Conservation (phyloP, 2,797 vertebrate genomes). For the Phrynocephalus vlangalii region DNA sequence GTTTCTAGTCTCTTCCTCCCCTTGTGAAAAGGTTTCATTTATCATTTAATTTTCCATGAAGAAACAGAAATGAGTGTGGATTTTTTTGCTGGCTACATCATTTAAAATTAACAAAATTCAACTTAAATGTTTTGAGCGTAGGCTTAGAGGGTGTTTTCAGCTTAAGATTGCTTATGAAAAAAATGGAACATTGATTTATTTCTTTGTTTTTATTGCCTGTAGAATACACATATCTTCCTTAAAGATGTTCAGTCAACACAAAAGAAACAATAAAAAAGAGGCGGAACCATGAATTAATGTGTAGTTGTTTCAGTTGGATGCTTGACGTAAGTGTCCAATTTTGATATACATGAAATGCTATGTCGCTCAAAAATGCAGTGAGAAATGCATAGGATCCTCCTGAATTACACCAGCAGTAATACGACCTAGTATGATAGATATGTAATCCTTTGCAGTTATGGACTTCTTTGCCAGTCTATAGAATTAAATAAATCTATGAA, state of each 20-base stretch:
- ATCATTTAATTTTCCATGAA: slow-evolving; percentile 12
- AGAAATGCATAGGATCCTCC: neutral
- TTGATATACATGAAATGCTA: too few species aligned
- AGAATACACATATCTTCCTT: neutral
- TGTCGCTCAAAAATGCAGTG: neutral
- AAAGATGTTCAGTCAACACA: neutral
- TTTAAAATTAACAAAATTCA: slow-evolving; percentile 4
- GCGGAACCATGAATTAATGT: neutral
- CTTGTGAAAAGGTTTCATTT: slow-evolving; percentile 31
- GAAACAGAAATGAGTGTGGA: neutral
- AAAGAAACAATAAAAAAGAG: neutral
- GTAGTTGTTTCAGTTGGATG: neutral
- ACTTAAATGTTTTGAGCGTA: neutral
- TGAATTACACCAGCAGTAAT: too few species aligned
- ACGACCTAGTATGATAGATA: too few species aligned
- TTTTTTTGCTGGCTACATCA: slow-evolving; percentile 18
- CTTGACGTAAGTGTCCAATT: too few species aligned
- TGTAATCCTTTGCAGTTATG: too few species aligned
- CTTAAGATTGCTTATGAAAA: neutral
- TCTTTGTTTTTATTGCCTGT: too few species aligned
- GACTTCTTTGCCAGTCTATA: slow-evolving; percentile 26
- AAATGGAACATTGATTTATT: neutral
- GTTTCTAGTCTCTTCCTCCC: slow-evolving; percentile 19
- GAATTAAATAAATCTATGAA: slow-evolving; percentile 51
- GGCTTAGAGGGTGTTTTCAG: neutral